Conservation (phyloP, 2,888 invertebrate species). For the Linnaemya vulpina region DNA sequence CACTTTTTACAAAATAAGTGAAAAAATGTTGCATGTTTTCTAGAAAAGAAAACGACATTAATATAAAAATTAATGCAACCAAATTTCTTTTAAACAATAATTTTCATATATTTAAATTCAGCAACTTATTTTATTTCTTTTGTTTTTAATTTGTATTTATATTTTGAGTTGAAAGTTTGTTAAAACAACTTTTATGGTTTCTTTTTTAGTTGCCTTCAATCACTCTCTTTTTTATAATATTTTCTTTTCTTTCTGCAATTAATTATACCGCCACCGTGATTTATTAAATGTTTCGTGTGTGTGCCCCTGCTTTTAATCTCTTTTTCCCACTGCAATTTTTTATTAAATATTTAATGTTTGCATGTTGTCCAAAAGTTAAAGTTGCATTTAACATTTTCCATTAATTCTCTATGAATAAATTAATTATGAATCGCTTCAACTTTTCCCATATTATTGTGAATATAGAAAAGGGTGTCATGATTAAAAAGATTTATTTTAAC, state of each 20-base stretch:
- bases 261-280: conserved; percentile 37
- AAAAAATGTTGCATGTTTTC: too few species aligned
- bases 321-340: conserved; percentile 20
- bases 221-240: too few species aligned
- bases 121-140: too few species aligned
- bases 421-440: conserved; percentile 16
- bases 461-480: not conserved
- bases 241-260: not conserved
- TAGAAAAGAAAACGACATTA: too few species aligned
- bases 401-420: conserved; percentile 6
- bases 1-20: too few species aligned
- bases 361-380: conserved; percentile 51
- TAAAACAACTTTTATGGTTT: too few species aligned
- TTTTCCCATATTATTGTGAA: not conserved
- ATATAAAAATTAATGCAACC: too few species aligned
- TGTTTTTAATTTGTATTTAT: too few species aligned
- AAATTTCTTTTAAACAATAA: too few species aligned
- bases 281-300: conserved; percentile 50
- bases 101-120: too few species aligned
- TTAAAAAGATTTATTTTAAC: not conserved
- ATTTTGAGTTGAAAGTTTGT: too few species aligned
- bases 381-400: not conserved
- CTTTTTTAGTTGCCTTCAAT: too few species aligned
- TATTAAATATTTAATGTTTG: conserved; percentile 60
- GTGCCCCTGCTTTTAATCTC: conserved; percentile 47